Base-by-base conservation (phyloP, 2,113 vertebrate genomes). In the Pseudonaja textilis region DNA sequence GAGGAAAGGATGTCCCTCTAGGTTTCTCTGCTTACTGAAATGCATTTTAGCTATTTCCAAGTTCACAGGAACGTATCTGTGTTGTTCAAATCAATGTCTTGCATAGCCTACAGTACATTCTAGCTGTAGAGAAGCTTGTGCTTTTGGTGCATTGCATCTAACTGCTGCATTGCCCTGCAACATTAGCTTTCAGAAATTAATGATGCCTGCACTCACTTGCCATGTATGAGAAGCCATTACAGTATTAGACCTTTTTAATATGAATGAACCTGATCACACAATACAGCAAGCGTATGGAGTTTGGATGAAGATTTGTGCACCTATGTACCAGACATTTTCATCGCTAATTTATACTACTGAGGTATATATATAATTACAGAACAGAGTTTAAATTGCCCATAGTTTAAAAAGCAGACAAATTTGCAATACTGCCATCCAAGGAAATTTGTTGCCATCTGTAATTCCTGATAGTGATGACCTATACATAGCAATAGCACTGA, bases 241-340 rank as follows among this genome's bases (percentile, higher is more conserved):
- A 16, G 64, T 69, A 34, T 20, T 52, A 42, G 12, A 69, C 54
- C 0, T 89, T 91, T 39, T 0, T 95, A 85, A 91, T 90, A 45
- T 61, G 85, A 8, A 59, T 95, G 93, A 87, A 81, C 81, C 93
- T 95, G 92, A 94, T 90, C 92, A 93, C 9, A 57, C 52, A 3
- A 91, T 93, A 56, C 61, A 87, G 8, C 61, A 91, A 91, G 85
- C 89, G 89, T 91, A 88, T 91, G 92, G 96, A 96, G 93, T 91
- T 88, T 91, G 93, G 96, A 96, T 93, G 91, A 95, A 96, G 57
- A 91, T 18, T 6, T 20, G 26, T 95, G 50, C 89, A 59, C 91
- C 96, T 95, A 94, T 87, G 81, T 95, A 96, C 96, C 91, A 94
- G 91, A 93, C 81, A 39, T 93, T 96, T 64, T 29, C 22, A 54